Base-by-base conservation (phyloP, 2,888 invertebrate species). In the Oligia fasciuncula region DNA sequence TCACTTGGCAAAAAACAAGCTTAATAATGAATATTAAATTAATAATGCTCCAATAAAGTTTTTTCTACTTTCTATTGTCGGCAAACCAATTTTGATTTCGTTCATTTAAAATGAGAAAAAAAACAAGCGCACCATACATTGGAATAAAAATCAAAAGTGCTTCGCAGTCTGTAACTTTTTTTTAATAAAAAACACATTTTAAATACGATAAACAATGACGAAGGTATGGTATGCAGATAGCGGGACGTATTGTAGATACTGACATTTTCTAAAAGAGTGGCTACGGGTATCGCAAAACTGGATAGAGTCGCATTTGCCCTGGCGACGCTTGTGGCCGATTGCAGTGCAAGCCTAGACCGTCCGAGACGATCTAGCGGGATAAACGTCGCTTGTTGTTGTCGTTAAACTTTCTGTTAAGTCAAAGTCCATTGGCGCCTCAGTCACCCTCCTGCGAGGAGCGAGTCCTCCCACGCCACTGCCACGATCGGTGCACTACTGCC, bases 401-500 rank as follows among this genome's bases (percentile, higher is more conserved):
- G 72, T 71, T 79, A 79, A 87, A 82, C 85, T 85, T 88, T 89
- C 85, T 86, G 85, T 81, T 76, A 85, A 85, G 82, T 83, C 80
- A 79, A 78, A 83, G 81, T 80, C 79, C 78, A 76, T 87, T 88
- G 88, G 89, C 90, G 90, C 88, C 82, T 87, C 81, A 74, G 84
- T 87, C 85, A 85, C 89, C 87, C 87, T 88, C 82, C 83, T 79
- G 76, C 71, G 76, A 77, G 66, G 76, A 89, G 89, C 94, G 67
- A 87, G 94, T 94, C 87, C 94, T 85, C 94, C 94, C 93, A 94
- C 94, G 91, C 91, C 57, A 14, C 71, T 9, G 51, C 51, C 62
- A 46, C 76, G 69, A 77, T 69, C 82, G 77, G 77, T 85, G 78
- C 87, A 80, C 89, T 79, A 83, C 87, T 91, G 81, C 89, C 88